Percentiles rank a stretch among this genome's conserved stretches.
phyloP scores from a whole-genome alignment of 2,113 vertebrate genomes.

The Peromyscus californicus region DNA sequence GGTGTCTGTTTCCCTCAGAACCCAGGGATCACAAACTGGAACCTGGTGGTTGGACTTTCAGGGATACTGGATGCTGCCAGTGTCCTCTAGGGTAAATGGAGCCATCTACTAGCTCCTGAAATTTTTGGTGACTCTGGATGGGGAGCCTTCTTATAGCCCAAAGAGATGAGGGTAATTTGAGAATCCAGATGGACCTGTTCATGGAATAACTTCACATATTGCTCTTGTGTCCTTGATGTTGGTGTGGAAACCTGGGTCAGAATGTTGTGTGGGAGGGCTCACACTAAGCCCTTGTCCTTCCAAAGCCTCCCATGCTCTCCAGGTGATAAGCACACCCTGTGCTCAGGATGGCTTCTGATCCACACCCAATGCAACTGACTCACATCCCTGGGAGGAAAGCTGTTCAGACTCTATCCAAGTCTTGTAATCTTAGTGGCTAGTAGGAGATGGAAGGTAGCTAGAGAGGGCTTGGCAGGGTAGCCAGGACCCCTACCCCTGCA shows the following conservation, averaged over 20 bases:
- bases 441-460: background rate
- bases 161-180: accelerated
- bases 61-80: accelerated
- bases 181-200: background rate
- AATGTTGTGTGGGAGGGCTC: accelerated
- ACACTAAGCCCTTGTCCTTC: background rate
- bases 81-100: background rate
- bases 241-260: accelerated
- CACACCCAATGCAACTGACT: background rate
- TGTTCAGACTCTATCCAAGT: accelerated
- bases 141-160: accelerated
- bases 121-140: background rate
- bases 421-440: accelerated
- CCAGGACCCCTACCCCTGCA: background rate
- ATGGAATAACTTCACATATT: accelerated
- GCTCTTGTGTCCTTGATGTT: accelerated
- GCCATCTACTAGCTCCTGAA: no score
- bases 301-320: background rate
- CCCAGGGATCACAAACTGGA: constrained; percentile 41
- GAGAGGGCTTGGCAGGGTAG: background rate
- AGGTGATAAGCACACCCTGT: background rate
- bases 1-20: constrained; percentile 71
- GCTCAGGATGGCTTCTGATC: background rate
- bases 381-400: background rate
- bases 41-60: constrained; percentile 57